A percentile compares a stretch with the other conserved stretches of the same genome.
Evolutionary conservation across 2,113 vertebrate genomes (phyloP).

Genomic region (Chamaetylas fuelleborni): DNA sequence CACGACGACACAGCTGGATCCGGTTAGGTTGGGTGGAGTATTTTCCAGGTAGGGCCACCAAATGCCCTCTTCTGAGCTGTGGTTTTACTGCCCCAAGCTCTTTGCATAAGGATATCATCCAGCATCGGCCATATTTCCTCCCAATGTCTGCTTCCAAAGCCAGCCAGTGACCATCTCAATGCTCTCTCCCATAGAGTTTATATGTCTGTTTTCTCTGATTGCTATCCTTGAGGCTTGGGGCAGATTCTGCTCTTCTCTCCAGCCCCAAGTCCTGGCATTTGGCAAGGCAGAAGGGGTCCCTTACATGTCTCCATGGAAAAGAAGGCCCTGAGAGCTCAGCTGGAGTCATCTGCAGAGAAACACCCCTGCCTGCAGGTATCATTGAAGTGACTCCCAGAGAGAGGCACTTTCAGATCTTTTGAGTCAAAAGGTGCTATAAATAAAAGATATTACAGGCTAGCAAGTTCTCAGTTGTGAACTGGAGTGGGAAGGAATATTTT

Average conservation of each 20-base stretch:
- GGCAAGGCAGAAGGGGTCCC: not conserved
- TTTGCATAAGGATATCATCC: not conserved
- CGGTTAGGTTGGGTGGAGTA: not conserved
- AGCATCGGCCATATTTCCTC: not conserved
- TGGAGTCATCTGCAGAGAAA: not conserved
- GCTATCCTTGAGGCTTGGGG: not conserved
- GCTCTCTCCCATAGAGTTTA: fast-evolving
- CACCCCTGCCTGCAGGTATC: not conserved
- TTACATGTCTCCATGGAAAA: not conserved
- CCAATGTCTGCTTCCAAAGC: not conserved
- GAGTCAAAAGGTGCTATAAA: slow-evolving; percentile 43
- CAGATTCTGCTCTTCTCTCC: not conserved
- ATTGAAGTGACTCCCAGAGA: not conserved
- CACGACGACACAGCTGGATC: not conserved
- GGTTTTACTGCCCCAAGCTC: not conserved
- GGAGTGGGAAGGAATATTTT: slow-evolving; percentile 58
- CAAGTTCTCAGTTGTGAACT: slow-evolving; percentile 38
- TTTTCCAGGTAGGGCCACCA: not conserved
- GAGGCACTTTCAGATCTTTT: not conserved
- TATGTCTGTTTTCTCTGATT: not conserved
- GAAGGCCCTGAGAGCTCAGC: not conserved
- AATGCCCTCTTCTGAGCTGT: not conserved
- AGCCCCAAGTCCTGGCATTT: not conserved
- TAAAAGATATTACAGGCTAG: slow-evolving; percentile 42
- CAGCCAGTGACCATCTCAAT: not conserved